These are phyloP conservation scores for Clinocottus analis DNA, from an alignment of 2,113 vertebrate species.

Conservation along the genomic window DNA sequence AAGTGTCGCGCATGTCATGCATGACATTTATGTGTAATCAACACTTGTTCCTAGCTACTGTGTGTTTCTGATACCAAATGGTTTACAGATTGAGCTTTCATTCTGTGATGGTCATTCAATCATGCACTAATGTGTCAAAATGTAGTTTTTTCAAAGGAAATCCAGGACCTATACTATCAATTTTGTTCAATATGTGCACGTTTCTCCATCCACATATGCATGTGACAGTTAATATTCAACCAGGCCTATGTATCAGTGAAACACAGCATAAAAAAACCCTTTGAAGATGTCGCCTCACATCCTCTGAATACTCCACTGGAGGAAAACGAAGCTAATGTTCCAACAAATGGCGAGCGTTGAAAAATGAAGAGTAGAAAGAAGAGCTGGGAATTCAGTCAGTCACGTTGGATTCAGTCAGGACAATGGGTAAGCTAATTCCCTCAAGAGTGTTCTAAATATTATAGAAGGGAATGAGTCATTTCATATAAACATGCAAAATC, in stretches of 20 bases:
- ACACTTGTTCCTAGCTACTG: not conserved
- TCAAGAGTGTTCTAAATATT: conserved; percentile 31
- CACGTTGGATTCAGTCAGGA: conserved; percentile 30
- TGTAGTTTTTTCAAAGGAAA: conserved; percentile 3
- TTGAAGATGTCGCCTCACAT: conserved; percentile 54
- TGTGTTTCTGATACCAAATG: not conserved
- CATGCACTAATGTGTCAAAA: not conserved
- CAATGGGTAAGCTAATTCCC: conserved; percentile 19
- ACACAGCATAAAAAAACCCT: conserved; percentile 31
- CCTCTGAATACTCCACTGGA: conserved; percentile 30
- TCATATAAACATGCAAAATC: conserved; percentile 39
- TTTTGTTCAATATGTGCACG: conserved; percentile 4
- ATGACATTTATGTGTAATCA: not conserved
- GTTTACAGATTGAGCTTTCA: conserved; percentile 9
- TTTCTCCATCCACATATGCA: conserved; percentile 26
- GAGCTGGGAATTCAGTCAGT: conserved; percentile 28
- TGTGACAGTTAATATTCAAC: conserved; percentile 19
- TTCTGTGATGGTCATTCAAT: not conserved
- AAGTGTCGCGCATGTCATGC: not conserved
- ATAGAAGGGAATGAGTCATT: conserved; percentile 14
- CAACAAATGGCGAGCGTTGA: conserved; percentile 37
- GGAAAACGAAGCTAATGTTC: conserved; percentile 54
- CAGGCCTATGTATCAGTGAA: conserved; percentile 22
- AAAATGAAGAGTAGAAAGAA: conserved; percentile 1
- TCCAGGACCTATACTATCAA: not conserved